Evolutionary conservation across 2,888 invertebrate species (phyloP), one percentile per base, ranked within the genome.

Genomic region (Cremastinae sp.): DNA sequence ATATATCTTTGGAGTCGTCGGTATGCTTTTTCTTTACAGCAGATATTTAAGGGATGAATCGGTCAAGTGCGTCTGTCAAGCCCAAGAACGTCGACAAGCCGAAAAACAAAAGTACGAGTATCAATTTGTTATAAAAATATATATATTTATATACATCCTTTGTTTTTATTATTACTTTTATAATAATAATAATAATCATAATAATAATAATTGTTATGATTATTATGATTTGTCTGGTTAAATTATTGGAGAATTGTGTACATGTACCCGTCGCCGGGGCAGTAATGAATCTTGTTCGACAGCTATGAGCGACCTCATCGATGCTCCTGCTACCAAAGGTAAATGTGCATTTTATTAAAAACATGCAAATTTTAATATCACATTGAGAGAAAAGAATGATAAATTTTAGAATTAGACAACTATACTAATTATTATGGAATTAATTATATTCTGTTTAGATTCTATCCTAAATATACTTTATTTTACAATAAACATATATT

Each of bases 1-100:
- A 79, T 89, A 88, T 73, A 45, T 87, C 2, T 16, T 88, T 7
- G 88, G 86, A 28, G 82, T 88, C 41, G 78, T 85, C 3, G 85
- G 86, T 28, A 84, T 89, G 79, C 61, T 86, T 1, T 82, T 84
- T 54, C 58, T 89, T 9, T 89, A 88, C 68, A 70, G 78, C 14
- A 80, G 79, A 9, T 84, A 85, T 47, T 61, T 89, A 1, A 86
- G 84, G 66, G 85, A 88, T 51, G 83, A 74, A 64, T 54, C 74
- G 1, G 51, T 81, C 49, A 34, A 59, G 0, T 81, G 82, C 18
- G 41, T 72, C 41, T 80, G 82, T 36, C 71, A 54, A 14, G 74
- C 80, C 45, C 78, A 74, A 45, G 74, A 68, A n/a, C 56, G 80
- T 14, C 74, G 78, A 61, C 54, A 76, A n/a, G 45, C 62, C 18